phyloP scores from a whole-genome alignment of 64 coral and sea anemone species.

The Porites australiensis region DNA sequence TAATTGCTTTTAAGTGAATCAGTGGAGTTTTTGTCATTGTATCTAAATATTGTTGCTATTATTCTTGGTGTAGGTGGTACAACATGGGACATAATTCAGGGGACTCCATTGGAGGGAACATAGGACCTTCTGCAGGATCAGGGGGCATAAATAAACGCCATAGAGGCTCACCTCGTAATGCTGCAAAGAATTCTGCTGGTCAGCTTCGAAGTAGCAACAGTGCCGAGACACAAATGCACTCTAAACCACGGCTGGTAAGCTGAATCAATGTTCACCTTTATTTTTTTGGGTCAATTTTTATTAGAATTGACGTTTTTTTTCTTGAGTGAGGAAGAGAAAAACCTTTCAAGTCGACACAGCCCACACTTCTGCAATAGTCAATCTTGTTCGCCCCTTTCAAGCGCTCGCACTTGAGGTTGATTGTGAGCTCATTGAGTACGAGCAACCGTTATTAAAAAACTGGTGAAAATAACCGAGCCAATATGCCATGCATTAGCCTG shows the following conservation, averaged over 20 bases:
- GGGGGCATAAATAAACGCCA: constrained; percentile 71
- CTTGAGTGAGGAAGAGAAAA: too few relatives aligned
- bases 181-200: constrained; percentile 81
- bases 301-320: not conserved
- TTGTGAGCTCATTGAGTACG: too few relatives aligned
- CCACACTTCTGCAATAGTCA: too few relatives aligned
- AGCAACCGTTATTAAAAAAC: too few relatives aligned
- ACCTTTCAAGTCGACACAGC: too few relatives aligned
- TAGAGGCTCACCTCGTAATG: constrained; percentile 55
- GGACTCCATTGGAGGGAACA: constrained; percentile 59
- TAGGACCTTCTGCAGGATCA: constrained; percentile 85
- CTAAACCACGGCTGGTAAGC: constrained; percentile 86
- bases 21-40: too few relatives aligned
- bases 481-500: too few relatives aligned
- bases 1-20: too few relatives aligned
- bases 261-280: not conserved
- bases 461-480: too few relatives aligned
- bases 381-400: too few relatives aligned
- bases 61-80: constrained; percentile 62
- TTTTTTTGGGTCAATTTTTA: not conserved
- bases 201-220: constrained; percentile 96
- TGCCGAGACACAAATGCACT: constrained; percentile 78
- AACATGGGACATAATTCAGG: constrained; percentile 70
- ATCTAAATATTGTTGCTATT: too few relatives aligned
- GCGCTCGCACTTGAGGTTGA: too few relatives aligned